phyloP scores from a whole-genome alignment of 2,797 vertebrate species.

The Coranthus polyacanthus region DNA sequence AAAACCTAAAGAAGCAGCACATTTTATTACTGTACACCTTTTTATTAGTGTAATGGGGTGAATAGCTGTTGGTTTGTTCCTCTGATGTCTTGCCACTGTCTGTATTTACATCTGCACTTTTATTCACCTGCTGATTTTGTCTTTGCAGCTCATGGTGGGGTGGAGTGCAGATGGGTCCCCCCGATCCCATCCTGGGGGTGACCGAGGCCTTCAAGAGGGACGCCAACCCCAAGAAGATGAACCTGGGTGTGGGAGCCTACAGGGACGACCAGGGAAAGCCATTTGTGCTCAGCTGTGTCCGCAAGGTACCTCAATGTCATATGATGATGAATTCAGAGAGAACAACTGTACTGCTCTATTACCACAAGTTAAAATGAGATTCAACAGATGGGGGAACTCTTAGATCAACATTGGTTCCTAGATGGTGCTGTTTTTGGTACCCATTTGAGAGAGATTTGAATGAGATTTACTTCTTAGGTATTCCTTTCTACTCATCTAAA shows the following conservation, averaged over 20 bases:
- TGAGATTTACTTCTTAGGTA: no score
- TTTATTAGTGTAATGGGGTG: neutral
- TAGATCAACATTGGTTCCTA: no score
- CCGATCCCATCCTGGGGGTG: conserved; percentile 97
- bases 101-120: neutral
- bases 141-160: conserved; percentile 95
- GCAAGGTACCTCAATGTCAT: conserved; percentile 86
- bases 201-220: conserved; percentile 96
- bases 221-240: conserved; percentile 97
- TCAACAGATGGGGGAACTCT: neutral
- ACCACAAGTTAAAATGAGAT: neutral
- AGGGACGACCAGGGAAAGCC: conserved; percentile 97
- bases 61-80: no score
- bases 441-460: no score
- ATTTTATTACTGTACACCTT: neutral
- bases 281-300: conserved; percentile 92
- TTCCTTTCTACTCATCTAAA: no score
- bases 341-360: neutral
- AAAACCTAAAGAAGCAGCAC: conserved; percentile 1
- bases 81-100: neutral
- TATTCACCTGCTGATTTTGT: conserved; percentile 6
- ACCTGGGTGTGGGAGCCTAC: conserved; percentile 97
- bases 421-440: no score
- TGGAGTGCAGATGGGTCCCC: conserved; percentile 97
- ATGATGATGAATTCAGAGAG: neutral